Conservation (phyloP, 1,140 invertebrate species). For the Drosophila trapezifrons region DNA sequence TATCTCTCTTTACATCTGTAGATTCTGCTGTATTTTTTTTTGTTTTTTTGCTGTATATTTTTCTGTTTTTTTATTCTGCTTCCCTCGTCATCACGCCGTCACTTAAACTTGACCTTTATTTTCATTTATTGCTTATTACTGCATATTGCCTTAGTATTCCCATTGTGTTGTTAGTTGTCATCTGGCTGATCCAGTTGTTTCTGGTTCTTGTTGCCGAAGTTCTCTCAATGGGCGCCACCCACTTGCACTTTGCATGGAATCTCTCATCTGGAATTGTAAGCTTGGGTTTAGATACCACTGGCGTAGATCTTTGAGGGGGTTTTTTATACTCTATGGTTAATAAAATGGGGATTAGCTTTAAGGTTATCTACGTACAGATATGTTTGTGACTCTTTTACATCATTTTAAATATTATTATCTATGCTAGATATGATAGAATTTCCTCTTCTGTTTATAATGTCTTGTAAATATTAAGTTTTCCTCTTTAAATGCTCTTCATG, state of each 20-base stretch:
- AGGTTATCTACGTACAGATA: not conserved
- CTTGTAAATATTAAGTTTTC: not conserved
- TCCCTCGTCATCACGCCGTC: slow-evolving; percentile 45
- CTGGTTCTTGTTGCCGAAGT: slow-evolving; percentile 40
- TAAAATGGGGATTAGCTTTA: not conserved
- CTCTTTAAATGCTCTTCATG: not conserved
- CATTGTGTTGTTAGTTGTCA: slow-evolving; percentile 42
- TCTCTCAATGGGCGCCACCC: slow-evolving; percentile 40
- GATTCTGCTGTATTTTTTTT: slow-evolving; percentile 14
- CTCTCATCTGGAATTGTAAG: not conserved
- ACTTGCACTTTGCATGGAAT: slow-evolving; percentile 35
- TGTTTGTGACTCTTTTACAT: not conserved
- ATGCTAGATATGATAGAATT: not conserved
- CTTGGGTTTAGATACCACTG: not conserved
- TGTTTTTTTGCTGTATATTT: slow-evolving; percentile 9
- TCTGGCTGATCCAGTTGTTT: slow-evolving; percentile 52
- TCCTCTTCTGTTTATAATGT: too few relatives aligned
- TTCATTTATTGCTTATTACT: slow-evolving; percentile 74
- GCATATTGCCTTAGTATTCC: slow-evolving; percentile 43
- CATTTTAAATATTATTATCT: not conserved
- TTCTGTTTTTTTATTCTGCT: slow-evolving; percentile 16
- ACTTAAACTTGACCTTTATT: slow-evolving; percentile 80
- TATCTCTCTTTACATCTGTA: slow-evolving; percentile 38
- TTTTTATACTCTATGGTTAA: not conserved
- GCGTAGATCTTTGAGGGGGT: not conserved